These are phyloP conservation scores for Embidobia sp. DNA, from an alignment of 2,888 invertebrate species.

Conservation along the genomic window DNA sequence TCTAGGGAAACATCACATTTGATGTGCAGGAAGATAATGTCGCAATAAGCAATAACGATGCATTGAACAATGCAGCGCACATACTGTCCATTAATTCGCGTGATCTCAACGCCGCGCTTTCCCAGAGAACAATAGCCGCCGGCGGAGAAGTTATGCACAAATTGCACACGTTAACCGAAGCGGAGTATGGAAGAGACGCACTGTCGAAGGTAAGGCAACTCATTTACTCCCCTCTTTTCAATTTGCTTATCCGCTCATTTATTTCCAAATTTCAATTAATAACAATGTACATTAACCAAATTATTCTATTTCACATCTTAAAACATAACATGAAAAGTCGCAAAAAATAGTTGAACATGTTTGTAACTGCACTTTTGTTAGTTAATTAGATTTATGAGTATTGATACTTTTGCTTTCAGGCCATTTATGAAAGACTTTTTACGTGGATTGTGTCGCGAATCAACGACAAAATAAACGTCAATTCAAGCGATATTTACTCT, in stretches of 20 bases:
- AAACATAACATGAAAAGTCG: too few relatives aligned
- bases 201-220: conserved; percentile 88
- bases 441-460: conserved; percentile 96
- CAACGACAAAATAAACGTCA: conserved; percentile 94
- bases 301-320: too few relatives aligned
- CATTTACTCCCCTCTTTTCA: neutral
- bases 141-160: conserved; percentile 96
- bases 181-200: conserved; percentile 94
- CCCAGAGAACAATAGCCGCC: conserved; percentile 94
- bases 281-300: too few relatives aligned
- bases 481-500: conserved; percentile 81
- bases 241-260: too few relatives aligned
- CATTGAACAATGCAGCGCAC: conserved; percentile 85
- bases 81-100: conserved; percentile 83
- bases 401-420: conserved; percentile 82
- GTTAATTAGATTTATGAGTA: too few relatives aligned
- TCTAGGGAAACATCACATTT: conserved; percentile 85
- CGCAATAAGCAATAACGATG: conserved; percentile 84
- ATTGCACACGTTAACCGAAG: conserved; percentile 92
- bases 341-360: too few relatives aligned
- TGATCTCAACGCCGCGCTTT: conserved; percentile 89
- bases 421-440: conserved; percentile 96
- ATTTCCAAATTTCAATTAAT: too few relatives aligned
- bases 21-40: conserved; percentile 84
- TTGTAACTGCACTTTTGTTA: too few relatives aligned